These are phyloP conservation scores for Acrobasis suavella DNA, from an alignment of 2,888 invertebrate genomes.

Conservation along the genomic window DNA sequence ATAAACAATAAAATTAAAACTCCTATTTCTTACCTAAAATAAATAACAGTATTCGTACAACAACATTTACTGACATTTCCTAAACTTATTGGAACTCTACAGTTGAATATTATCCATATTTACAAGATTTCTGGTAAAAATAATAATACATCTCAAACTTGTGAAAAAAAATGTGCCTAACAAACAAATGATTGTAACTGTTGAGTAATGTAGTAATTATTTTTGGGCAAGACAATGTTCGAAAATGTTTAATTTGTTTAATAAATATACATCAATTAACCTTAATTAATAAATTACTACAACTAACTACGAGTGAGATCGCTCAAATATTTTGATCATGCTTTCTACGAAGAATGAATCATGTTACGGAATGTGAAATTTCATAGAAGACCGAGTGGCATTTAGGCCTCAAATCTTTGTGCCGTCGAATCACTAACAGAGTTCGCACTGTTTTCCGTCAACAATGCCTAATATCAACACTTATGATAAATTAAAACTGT, in stretches of 20 bases:
- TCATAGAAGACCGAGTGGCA: not conserved
- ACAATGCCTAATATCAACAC: slow-evolving; percentile 1
- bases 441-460: not conserved
- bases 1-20: slow-evolving; percentile 56
- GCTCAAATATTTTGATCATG: slow-evolving; percentile 45
- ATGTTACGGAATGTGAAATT: slow-evolving; percentile 32
- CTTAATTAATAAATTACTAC: slow-evolving; percentile 38
- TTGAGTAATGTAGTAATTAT: not conserved
- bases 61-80: slow-evolving; percentile 37
- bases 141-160: not conserved
- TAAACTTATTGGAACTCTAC: slow-evolving; percentile 32
- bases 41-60: slow-evolving; percentile 65
- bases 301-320: slow-evolving; percentile 64
- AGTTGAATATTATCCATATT: slow-evolving; percentile 31
- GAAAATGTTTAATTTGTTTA: slow-evolving; percentile 16
- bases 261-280: slow-evolving; percentile 19
- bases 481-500: not conserved
- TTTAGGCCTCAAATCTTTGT: slow-evolving; percentile 15
- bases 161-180: not conserved
- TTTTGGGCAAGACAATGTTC: slow-evolving; percentile 11
- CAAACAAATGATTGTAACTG: slow-evolving; percentile 3
- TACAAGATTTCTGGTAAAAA: slow-evolving; percentile 27
- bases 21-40: slow-evolving; percentile 59
- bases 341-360: slow-evolving; percentile 30
- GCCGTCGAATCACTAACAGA: not conserved